Evolutionary conservation across 2,797 vertebrate genomes (phyloP), one percentile per base, ranked within the genome.

Genomic region (Allochrocebus solatus): DNA sequence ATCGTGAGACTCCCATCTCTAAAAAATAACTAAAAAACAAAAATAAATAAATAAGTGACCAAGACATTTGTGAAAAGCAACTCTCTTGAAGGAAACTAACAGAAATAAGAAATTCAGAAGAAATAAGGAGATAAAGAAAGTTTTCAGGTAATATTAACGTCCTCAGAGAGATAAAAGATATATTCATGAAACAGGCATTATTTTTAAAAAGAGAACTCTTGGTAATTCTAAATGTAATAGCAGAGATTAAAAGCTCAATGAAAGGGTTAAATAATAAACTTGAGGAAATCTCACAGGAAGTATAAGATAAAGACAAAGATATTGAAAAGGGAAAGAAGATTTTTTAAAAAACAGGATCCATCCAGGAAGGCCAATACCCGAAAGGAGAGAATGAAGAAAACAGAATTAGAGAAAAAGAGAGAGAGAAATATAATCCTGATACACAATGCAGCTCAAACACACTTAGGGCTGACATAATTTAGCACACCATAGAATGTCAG

Each of bases 131-230:
- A 59, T 2, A 57, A 74, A 59, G 84, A 79, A 79, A 53, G 30
- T 61, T 93, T 50, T 78, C 85, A 93, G 61, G 9, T 80, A 89
- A 82, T 57, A 93, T n/a, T 78, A 75, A 94, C 67, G 82, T 84
- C 12, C 22, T 78, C 46, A 57, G 50, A 43, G 33, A 70, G 14
- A 81, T 33, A 81, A 93, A 93, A 53, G 10, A 81, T 83, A 86
- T 41, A 46, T 64, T 74, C 5, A 50, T 19, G 14, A 24, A 84
- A 76, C 1, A 76, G 28, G 55, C 7, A 33, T 39, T 79, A 70
- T n/a, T 91, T 95, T 92, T 91, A 21, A 46, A 95, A 91, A 85
- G 74, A 91, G 55, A 92, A 57, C 17, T 89, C 72, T 91, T 86
- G 21, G 59, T 19, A 91, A 84, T 80, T 96, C 46, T 53, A 72